A percentile compares a stretch with the other conserved stretches of the same genome.
Conservation (phyloP, 2,113 vertebrate genomes). For the Epinephelus fuscoguttatus region DNA sequence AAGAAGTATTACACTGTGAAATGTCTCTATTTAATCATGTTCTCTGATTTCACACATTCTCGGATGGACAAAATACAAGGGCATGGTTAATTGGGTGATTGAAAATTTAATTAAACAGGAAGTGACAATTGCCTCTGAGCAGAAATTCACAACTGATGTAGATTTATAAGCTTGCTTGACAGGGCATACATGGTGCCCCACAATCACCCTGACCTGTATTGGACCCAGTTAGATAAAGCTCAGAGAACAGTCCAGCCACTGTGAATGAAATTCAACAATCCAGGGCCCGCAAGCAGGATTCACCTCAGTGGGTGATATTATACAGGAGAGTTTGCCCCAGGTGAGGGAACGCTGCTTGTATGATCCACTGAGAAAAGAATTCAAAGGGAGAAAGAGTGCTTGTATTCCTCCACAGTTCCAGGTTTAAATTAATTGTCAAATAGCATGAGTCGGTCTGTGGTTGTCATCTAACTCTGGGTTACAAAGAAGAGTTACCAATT, state of each 20-base stretch:
- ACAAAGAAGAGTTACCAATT: constrained; percentile 22
- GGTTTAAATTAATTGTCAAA: neutral
- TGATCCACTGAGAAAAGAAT: neutral
- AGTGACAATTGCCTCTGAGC: neutral
- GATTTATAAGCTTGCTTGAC: neutral
- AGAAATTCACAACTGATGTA: neutral
- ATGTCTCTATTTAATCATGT: neutral
- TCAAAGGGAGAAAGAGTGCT: neutral
- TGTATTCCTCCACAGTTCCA: constrained; percentile 12
- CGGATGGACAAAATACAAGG: neutral
- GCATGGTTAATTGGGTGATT: constrained; percentile 1
- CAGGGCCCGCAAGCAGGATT: constrained; percentile 3
- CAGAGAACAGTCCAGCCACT: neutral
- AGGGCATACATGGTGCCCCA: neutral
- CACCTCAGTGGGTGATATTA: constrained; percentile 9
- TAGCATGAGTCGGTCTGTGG: constrained; percentile 24
- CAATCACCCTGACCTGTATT: neutral
- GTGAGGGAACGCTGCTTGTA: constrained; percentile 18
- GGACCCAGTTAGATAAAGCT: constrained; percentile 5
- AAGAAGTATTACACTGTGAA: constrained; percentile 2
- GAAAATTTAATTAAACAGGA: constrained; percentile 8
- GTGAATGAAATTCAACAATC: constrained; percentile 5
- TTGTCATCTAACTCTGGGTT: constrained; percentile 16
- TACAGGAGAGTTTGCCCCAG: neutral
- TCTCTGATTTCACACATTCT: constrained; percentile 2